These are phyloP conservation scores for Prionailurus viverrinus DNA, from an alignment of 2,113 vertebrate genomes.

Conservation along the genomic window DNA sequence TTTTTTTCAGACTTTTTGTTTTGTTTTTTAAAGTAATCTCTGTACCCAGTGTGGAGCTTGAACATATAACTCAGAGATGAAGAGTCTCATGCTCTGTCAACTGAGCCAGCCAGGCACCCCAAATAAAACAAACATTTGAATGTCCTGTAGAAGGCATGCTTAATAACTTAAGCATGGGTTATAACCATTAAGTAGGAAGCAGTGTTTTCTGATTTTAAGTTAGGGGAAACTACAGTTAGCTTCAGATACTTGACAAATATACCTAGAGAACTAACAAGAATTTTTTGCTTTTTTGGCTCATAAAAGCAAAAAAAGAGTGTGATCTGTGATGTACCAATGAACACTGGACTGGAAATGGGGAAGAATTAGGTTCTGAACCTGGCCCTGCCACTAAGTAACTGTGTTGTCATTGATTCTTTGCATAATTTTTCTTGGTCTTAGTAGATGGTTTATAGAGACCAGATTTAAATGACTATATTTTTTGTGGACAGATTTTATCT, in stretches of 20 bases:
- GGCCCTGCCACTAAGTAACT: not conserved
- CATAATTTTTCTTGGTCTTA: not conserved
- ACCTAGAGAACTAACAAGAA: not conserved
- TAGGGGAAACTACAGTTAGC: not conserved
- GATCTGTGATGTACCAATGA: not conserved
- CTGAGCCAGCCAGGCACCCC: not conserved
- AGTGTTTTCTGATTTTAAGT: conserved; percentile 37
- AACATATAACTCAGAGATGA: not conserved
- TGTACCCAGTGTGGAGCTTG: not conserved
- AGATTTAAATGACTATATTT: not conserved
- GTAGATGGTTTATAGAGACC: not conserved
- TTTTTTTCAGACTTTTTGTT: not conserved
- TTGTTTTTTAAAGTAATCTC: not conserved
- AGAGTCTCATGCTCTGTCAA: not conserved
- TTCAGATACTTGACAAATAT: not conserved
- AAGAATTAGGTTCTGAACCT: not conserved
- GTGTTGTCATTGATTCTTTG: not conserved
- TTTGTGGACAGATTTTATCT: not conserved
- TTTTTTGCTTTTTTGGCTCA: not conserved
- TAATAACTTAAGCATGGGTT: not conserved
- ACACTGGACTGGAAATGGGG: not conserved
- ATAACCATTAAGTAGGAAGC: not conserved
- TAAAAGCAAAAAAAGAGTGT: not conserved
- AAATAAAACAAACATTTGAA: conserved; percentile 24
- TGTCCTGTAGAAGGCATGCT: not conserved